A percentile compares a stretch with the other conserved stretches of the same genome.
Evolutionary conservation across 2,888 invertebrate species (phyloP).

Genomic region (Mellilla xanthometata): DNA sequence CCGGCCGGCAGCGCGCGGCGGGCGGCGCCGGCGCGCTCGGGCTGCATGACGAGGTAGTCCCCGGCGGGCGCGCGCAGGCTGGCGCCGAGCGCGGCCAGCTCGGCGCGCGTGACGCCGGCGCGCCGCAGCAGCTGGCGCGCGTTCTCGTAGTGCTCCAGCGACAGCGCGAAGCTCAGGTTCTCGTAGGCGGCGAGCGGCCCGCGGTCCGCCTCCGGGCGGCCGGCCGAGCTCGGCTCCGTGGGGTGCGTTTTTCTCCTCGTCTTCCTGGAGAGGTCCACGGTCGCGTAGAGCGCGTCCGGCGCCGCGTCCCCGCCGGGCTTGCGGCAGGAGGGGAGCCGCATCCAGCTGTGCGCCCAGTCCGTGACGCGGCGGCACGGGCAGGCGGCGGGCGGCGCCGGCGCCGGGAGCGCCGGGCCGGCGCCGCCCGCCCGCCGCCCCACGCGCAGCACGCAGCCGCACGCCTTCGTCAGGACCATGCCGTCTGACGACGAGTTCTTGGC

Average conservation of each 20-base stretch:
- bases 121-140: slow-evolving; percentile 85
- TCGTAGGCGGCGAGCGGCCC: slow-evolving; percentile 85
- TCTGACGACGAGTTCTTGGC: slow-evolving; percentile 77
- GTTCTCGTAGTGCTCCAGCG: slow-evolving; percentile 90
- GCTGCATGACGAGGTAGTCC: slow-evolving; percentile 88
- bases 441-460: slow-evolving; percentile 86
- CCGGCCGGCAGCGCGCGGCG: slow-evolving; percentile 65
- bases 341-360: slow-evolving; percentile 85
- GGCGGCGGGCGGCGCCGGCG: slow-evolving; percentile 54
- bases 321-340: slow-evolving; percentile 83
- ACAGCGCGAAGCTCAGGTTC: slow-evolving; percentile 90
- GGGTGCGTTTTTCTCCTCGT: slow-evolving; percentile 69
- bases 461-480: slow-evolving; percentile 84
- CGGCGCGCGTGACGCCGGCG: slow-evolving; percentile 80
- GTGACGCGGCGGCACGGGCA: slow-evolving; percentile 85
- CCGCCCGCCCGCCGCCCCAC: slow-evolving; percentile 64
- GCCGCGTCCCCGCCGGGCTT: slow-evolving; percentile 46
- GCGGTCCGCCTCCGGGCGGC: slow-evolving; percentile 46
- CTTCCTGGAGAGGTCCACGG: slow-evolving; percentile 86
- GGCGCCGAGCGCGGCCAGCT: slow-evolving; percentile 67
- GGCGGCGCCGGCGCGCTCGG: slow-evolving; percentile 61
- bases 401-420: slow-evolving; percentile 62
- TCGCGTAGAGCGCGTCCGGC: slow-evolving; percentile 85
- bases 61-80: slow-evolving; percentile 58
- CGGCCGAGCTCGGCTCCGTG: slow-evolving; percentile 30